Percentiles rank a stretch among this genome's conserved stretches.
These are phyloP conservation scores for Hemiscyllium ocellatum DNA, from an alignment of 2,113 vertebrate species.

Conservation along the genomic window DNA sequence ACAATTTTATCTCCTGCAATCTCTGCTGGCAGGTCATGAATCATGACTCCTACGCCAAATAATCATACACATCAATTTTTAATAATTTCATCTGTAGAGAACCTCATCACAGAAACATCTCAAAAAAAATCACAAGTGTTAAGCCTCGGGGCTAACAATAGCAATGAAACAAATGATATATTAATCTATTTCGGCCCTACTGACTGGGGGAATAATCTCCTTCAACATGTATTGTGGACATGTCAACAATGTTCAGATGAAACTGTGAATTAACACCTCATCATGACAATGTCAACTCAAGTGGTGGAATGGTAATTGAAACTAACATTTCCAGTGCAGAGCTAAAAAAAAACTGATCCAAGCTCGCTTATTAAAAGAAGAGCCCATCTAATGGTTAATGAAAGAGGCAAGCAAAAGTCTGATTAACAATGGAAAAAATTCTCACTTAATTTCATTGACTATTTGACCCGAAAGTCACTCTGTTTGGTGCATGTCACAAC, in stretches of 20 bases:
- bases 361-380: neutral
- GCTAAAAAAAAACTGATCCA: neutral
- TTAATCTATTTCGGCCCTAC: neutral
- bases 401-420: neutral
- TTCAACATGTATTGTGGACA: neutral
- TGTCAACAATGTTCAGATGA: neutral
- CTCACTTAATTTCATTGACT: neutral
- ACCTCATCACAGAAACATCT: neutral
- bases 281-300: neutral
- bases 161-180: neutral
- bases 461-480: neutral
- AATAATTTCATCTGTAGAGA: neutral
- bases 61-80: neutral
- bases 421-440: neutral
- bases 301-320: neutral
- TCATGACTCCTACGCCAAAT: neutral
- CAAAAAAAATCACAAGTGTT: neutral
- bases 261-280: neutral
- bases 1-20: too few relatives aligned
- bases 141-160: neutral
- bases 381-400: neutral
- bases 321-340: neutral
- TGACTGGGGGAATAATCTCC: neutral
- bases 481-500: neutral
- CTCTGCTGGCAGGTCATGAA: too few relatives aligned